phyloP scores from a whole-genome alignment of 2,797 vertebrate species.

The Gouania willdenowi region DNA sequence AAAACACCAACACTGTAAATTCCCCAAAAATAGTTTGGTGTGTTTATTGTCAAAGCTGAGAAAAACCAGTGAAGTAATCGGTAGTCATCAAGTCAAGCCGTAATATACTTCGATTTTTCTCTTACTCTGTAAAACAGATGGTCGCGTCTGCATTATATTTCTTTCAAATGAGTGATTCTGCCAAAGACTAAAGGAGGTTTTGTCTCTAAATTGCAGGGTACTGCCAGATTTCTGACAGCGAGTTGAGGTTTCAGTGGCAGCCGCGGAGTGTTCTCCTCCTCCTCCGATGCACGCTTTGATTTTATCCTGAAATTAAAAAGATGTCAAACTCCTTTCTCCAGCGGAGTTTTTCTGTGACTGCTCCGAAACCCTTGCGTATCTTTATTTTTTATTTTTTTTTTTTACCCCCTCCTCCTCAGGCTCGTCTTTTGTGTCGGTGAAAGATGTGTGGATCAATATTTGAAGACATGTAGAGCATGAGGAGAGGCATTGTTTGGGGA shows the following conservation, averaged over 20 bases:
- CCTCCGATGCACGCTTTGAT: constrained; percentile 39
- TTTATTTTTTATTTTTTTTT: too few species aligned
- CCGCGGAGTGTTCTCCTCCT: neutral
- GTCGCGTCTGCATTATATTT: constrained; percentile 48
- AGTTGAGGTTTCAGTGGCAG: constrained; percentile 34
- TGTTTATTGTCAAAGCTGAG: constrained; percentile 41
- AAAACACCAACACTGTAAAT: constrained; percentile 25
- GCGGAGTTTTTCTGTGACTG: constrained; percentile 12
- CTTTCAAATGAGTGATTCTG: constrained; percentile 52
- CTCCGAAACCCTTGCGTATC: too few species aligned
- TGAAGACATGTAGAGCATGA: constrained; percentile 64
- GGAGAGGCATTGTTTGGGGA: constrained; percentile 40
- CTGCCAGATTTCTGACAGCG: constrained; percentile 55
- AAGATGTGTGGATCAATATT: constrained; percentile 59
- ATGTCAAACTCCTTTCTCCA: constrained; percentile 21
- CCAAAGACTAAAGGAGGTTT: constrained; percentile 48
- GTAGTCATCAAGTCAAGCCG: constrained; percentile 45
- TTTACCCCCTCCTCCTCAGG: constrained; percentile 15
- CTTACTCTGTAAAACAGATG: constrained; percentile 28
- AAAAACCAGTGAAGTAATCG: constrained; percentile 58
- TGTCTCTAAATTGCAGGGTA: constrained; percentile 37
- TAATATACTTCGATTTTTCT: constrained; percentile 29
- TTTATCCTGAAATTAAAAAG: constrained; percentile 44
- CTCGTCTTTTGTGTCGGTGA: constrained; percentile 21
- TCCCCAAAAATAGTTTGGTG: constrained; percentile 37